Evolutionary conservation across 2,113 vertebrate species (phyloP).

Genomic region (Sciurus niger): DNA sequence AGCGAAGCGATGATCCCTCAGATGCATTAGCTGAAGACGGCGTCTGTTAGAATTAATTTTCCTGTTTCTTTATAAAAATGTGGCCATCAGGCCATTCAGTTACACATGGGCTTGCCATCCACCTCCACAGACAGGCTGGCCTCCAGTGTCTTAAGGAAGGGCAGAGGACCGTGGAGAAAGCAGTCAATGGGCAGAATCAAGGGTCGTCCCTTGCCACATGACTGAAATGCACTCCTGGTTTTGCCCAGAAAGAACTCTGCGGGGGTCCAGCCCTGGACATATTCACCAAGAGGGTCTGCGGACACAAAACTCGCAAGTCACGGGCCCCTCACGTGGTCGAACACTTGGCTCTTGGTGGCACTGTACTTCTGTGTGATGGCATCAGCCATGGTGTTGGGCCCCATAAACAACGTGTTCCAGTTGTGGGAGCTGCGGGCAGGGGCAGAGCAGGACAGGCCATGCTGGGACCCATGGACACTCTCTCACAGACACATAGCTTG

Average conservation of each 20-base stretch:
- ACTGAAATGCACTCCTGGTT: not conserved
- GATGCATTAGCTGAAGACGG: no score
- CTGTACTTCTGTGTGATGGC: slow-evolving; percentile 97
- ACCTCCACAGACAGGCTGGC: not conserved
- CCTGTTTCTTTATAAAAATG: no score
- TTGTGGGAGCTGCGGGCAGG: slow-evolving; percentile 93
- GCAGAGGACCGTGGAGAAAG: accelerated
- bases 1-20: no score
- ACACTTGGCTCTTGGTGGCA: slow-evolving; percentile 96
- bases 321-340: slow-evolving; percentile 94
- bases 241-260: not conserved
- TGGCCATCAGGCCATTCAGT: no score
- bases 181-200: not conserved
- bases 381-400: slow-evolving; percentile 95
- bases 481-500: not conserved
- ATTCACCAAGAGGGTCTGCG: no score
- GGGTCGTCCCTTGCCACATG: accelerated
- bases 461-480: accelerated
- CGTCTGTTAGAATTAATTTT: no score
- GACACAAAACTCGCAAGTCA: accelerated
- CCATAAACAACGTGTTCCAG: slow-evolving; percentile 97
- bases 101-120: accelerated
- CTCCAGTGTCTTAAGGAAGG: no score
- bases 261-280: accelerated
- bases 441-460: slow-evolving; percentile 34